Base-by-base conservation (phyloP, 2,888 invertebrate species). In the Lissocephala sabroskyi region DNA sequence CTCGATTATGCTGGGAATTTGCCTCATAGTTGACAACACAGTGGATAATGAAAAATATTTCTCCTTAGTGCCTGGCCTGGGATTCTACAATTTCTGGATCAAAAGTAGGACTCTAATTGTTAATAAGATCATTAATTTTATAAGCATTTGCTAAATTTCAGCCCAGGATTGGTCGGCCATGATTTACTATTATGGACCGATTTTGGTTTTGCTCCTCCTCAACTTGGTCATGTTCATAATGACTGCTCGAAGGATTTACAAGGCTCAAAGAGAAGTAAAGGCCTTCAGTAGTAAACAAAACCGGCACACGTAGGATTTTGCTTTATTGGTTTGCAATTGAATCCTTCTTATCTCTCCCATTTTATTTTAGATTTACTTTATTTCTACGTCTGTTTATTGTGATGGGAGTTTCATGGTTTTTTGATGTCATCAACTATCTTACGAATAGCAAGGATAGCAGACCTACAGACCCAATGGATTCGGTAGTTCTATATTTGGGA, bases 351-450 rank as follows among this genome's bases (percentile, higher is more conserved):
- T n/a, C n/a, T n/a, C n/a, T n/a, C n/a, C n/a, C n/a, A n/a, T n/a
- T n/a, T n/a, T n/a, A n/a, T n/a, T 43, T 37, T 23, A 94, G 94
- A 81, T 93, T 91, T 81, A 89, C 88, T 19, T 85, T 94, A 2
- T 94, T 94, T 79, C 71, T 93, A 60, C 94, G 94, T 71, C 85
- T 95, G 13, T 91, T 94, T 78, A 86, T 94, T 67, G 92, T 94
- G 16, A 94, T 94, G 93, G 95, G 94, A 0, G 89, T 93, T 23
- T 91, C 91, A 70, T 95, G 94, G 95, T 87, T 89, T 0, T 88
- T 91, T 83, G 94, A 94, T 80, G 87, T 93, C 46, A 84, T 93
- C 50, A 91, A 92, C 23, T 93, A 91, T 87, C 86, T 89, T 1
- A 35, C 39, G n/a, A 32, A 41, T 18, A 1, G 2, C 3, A 6